phyloP scores from a whole-genome alignment of 1,140 invertebrate genomes.

The Zelostemma sp. region DNA sequence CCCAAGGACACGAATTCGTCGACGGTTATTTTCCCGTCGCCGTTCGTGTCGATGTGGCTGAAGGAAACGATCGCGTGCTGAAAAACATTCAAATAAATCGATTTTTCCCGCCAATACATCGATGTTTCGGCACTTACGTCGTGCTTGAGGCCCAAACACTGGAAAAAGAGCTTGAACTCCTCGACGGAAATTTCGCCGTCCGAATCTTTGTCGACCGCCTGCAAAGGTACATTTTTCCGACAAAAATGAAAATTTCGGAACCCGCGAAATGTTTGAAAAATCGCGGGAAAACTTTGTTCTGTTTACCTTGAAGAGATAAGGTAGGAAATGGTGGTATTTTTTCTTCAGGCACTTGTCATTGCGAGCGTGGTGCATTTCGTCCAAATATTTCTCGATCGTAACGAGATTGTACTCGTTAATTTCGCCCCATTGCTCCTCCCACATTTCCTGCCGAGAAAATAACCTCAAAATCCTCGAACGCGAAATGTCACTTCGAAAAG shows the following conservation, averaged over 20 bases:
- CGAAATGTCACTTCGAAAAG: too few species aligned
- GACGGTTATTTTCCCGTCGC: constrained; percentile 80
- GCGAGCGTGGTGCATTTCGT: constrained; percentile 84
- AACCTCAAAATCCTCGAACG: background rate
- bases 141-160: constrained; percentile 80
- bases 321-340: constrained; percentile 81
- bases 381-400: constrained; percentile 83
- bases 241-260: background rate
- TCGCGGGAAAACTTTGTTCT: too few species aligned
- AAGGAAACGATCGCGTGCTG: constrained; percentile 80
- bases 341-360: constrained; percentile 80
- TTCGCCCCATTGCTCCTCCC: constrained; percentile 87
- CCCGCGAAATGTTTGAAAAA: too few species aligned
- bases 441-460: constrained; percentile 73
- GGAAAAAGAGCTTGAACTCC: constrained; percentile 86
- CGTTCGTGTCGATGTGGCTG: constrained; percentile 81
- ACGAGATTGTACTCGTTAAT: constrained; percentile 84
- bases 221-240: constrained; percentile 23
- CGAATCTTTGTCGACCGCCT: constrained; percentile 86
- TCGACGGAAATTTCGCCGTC: constrained; percentile 82
- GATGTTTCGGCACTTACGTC: constrained; percentile 68
- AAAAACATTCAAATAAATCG: constrained; percentile 20
- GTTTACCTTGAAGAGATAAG: constrained; percentile 83
- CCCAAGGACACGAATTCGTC: constrained; percentile 85
- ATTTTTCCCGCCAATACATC: background rate